phyloP scores from a whole-genome alignment of 2,797 vertebrate species.

The Leptodactylus fallax region DNA sequence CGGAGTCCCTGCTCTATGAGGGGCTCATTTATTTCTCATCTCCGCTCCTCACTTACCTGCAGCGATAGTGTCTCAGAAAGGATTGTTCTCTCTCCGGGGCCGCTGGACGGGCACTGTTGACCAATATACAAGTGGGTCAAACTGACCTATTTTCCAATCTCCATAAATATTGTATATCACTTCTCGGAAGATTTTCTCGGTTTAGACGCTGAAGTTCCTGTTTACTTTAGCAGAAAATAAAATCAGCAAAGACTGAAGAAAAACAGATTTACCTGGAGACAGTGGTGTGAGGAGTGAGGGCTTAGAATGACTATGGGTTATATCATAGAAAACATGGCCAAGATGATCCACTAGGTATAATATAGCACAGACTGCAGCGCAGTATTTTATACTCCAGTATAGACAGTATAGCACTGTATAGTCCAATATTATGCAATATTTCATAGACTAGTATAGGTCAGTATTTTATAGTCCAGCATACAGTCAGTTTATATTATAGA shows the following conservation, averaged over 20 bases:
- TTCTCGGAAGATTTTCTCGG: background rate
- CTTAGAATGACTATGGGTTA: too few relatives aligned
- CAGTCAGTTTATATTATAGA: too few relatives aligned
- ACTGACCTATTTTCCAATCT: background rate
- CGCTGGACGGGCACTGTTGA: background rate
- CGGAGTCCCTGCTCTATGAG: background rate
- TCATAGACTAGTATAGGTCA: background rate
- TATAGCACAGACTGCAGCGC: background rate
- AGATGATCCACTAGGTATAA: too few relatives aligned
- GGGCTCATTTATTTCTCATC: conserved; percentile 32
- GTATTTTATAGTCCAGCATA: background rate
- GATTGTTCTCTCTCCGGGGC: conserved; percentile 12
- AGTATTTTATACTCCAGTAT: background rate
- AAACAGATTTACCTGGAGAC: too few relatives aligned
- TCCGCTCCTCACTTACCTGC: background rate
- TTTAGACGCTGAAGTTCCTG: background rate
- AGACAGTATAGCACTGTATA: background rate
- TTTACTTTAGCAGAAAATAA: background rate
- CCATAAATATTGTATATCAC: background rate
- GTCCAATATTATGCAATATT: background rate
- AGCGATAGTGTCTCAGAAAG: conserved; percentile 26
- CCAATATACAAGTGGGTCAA: conserved; percentile 30
- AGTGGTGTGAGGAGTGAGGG: too few relatives aligned
- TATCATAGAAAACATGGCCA: too few relatives aligned
- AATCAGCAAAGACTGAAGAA: background rate